A percentile compares a stretch with the other conserved stretches of the same genome.
Evolutionary conservation across 2,797 vertebrate genomes (phyloP).

Genomic region (Lepidocolaptes lacrymiger): DNA sequence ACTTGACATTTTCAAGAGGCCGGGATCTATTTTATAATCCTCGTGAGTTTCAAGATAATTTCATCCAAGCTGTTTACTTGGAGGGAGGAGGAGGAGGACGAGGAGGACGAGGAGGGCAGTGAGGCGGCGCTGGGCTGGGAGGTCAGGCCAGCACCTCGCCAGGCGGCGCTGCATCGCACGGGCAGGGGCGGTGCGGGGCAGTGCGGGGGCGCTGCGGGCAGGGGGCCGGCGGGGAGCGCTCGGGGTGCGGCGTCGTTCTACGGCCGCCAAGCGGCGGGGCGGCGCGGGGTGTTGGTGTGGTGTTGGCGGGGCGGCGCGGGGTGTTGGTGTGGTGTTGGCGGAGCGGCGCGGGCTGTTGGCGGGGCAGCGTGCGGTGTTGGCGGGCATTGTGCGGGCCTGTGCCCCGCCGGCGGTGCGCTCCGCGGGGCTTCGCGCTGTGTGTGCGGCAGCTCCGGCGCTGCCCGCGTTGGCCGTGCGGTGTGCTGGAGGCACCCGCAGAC

Average conservation of each 20-base stretch:
- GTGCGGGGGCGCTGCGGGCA: not conserved
- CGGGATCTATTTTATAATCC: not conserved
- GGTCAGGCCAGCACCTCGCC: fast-evolving
- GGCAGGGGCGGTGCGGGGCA: not conserved
- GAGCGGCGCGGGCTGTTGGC: too few species aligned
- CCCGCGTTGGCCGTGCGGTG: not conserved
- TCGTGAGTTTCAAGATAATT: not conserved
- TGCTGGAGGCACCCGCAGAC: constrained; percentile 19
- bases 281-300: too few species aligned
- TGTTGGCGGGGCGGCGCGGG: too few species aligned
- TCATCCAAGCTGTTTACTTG: not conserved
- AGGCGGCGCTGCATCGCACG: not conserved
- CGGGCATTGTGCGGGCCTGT: not conserved
- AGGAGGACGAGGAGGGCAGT: not conserved
- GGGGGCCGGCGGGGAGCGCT: not conserved
- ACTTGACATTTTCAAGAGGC: not conserved
- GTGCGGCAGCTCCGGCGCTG: constrained; percentile 11
- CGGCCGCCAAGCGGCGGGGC: too few species aligned
- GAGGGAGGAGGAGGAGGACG: not conserved
- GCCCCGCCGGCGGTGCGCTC: constrained; percentile 42
- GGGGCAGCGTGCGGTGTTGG: too few species aligned
- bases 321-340: too few species aligned
- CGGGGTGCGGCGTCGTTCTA: not conserved
- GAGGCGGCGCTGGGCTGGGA: fast-evolving
- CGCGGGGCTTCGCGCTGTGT: not conserved